These are phyloP conservation scores for Thamnophis elegans DNA, from an alignment of 2,797 vertebrate species.

Conservation along the genomic window DNA sequence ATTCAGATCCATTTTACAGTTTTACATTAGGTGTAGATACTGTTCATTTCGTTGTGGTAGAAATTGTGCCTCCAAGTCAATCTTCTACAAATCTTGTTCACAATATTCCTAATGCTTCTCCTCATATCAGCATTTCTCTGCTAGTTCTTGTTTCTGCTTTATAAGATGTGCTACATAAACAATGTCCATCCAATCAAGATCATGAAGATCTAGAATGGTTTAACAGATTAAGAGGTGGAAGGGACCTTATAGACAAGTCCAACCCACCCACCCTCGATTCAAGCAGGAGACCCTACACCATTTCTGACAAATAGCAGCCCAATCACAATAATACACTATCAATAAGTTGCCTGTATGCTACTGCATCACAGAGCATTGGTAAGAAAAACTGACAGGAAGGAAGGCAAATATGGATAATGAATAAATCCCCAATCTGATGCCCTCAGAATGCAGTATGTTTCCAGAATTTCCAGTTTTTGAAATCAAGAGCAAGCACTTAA, in stretches of 20 bases:
- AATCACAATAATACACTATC: neutral
- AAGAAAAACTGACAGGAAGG: neutral
- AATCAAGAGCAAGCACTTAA: neutral
- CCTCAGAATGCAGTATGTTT: neutral
- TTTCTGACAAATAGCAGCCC: no score
- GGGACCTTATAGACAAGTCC: no score
- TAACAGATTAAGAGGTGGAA: no score
- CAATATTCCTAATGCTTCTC: neutral
- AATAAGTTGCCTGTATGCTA: neutral
- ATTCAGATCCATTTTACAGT: neutral
- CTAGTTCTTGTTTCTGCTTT: neutral
- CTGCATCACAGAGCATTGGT: neutral
- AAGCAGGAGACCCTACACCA: no score
- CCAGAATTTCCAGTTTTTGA: neutral
- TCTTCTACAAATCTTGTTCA: neutral
- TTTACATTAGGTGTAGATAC: neutral
- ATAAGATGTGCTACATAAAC: neutral
- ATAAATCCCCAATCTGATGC: neutral
- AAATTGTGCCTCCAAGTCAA: neutral
- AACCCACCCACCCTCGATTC: no score
- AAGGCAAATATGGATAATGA: neutral
- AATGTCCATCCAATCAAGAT: neutral
- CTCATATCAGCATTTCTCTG: neutral
- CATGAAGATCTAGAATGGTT: neutral
- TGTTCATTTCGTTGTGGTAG: neutral